Evolutionary conservation across 2,113 vertebrate species (phyloP).

Genomic region (Bettongia penicillata): DNA sequence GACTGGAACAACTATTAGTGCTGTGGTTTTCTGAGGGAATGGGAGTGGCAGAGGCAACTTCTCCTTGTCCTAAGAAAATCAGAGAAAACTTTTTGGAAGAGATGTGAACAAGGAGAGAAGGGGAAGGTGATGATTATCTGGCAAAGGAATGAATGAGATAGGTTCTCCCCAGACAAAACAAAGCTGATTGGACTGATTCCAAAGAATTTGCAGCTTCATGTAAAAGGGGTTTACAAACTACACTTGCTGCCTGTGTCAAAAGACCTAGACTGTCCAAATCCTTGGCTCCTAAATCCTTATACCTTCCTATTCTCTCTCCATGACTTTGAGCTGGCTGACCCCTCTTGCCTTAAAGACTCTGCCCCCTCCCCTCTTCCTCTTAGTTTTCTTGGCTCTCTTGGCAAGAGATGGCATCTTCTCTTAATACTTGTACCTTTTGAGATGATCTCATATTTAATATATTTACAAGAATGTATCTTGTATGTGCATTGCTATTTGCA

Average conservation of each 20-base stretch:
- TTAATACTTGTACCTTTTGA: neutral
- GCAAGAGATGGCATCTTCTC: neutral
- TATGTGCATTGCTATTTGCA: neutral
- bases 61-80: conserved; percentile 15
- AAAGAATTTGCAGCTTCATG: neutral
- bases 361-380: neutral
- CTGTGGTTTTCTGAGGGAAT: neutral
- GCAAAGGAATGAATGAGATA: conserved; percentile 32
- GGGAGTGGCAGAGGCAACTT: neutral
- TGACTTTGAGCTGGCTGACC: neutral
- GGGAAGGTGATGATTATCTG: neutral
- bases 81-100: conserved; percentile 26
- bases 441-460: neutral
- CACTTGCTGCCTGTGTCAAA: neutral
- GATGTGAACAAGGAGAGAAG: neutral
- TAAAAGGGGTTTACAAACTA: neutral
- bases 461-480: neutral
- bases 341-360: neutral
- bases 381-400: neutral
- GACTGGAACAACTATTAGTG: neutral
- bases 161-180: conserved; percentile 50
- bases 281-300: neutral
- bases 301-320: neutral
- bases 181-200: conserved; percentile 45
- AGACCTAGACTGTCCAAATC: neutral